A percentile compares a stretch with the other conserved stretches of the same genome.
Conservation (phyloP, 1,140 invertebrate genomes). For the Cyrtorhinus lividipennis region DNA sequence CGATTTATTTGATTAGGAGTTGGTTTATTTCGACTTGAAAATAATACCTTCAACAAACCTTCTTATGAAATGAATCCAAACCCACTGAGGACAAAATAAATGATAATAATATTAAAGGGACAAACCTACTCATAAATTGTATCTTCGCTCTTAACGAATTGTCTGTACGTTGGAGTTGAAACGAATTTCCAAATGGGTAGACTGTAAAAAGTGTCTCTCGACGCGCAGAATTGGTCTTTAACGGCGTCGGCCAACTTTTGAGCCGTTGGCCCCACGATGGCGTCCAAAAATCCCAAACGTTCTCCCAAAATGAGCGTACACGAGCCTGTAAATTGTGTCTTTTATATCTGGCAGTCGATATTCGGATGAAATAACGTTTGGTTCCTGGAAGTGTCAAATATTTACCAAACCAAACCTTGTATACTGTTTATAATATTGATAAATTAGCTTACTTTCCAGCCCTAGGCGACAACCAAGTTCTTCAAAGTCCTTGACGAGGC, state of each 20-base stretch:
- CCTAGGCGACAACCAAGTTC: conserved; percentile 59
- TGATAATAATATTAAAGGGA: no score
- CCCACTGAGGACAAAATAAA: no score
- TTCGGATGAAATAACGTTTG: no score
- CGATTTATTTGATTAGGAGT: background rate
- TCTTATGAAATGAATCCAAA: background rate
- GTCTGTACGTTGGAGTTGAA: conserved; percentile 52
- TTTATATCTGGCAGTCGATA: no score
- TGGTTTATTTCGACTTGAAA: no score
- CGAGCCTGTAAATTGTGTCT: conserved; percentile 43
- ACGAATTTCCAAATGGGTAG: conserved; percentile 69
- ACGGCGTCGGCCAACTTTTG: conserved; percentile 47
- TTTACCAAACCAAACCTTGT: no score
- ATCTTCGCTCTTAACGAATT: conserved; percentile 58
- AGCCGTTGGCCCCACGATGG: conserved; percentile 32
- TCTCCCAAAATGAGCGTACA: conserved; percentile 61
- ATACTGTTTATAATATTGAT: no score
- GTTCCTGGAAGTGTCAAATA: no score
- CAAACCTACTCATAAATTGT: conserved; percentile 50
- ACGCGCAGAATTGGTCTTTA: conserved; percentile 55
- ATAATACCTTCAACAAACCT: no score
- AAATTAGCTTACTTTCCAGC: conserved; percentile 62
- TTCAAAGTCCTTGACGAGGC: conserved; percentile 44
- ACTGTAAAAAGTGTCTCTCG: conserved; percentile 65
- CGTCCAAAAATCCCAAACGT: conserved; percentile 61